Conservation (phyloP, 2,113 vertebrate genomes). For the Trachemys scripta region DNA sequence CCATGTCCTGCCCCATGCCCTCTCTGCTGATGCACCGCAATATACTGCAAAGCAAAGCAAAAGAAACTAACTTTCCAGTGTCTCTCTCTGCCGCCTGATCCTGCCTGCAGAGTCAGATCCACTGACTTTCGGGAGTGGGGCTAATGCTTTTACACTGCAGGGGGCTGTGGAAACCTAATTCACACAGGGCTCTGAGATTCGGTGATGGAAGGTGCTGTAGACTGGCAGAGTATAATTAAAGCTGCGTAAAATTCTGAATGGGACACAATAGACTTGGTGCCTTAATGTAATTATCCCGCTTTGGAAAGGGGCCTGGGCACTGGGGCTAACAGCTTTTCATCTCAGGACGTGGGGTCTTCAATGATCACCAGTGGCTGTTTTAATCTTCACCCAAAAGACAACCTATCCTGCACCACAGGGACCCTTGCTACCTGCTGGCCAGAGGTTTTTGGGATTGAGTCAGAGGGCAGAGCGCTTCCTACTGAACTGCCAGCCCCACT, state of each 20-base stretch:
- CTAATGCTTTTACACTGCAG: not conserved
- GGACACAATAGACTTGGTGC: not conserved
- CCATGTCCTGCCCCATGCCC: too few relatives aligned
- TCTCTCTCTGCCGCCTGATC: not conserved
- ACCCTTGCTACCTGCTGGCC: accelerated
- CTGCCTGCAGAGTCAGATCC: too few relatives aligned
- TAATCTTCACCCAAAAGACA: not conserved
- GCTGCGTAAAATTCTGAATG: not conserved
- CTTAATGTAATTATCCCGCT: not conserved
- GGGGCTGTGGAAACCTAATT: not conserved
- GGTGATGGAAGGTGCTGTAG: not conserved
- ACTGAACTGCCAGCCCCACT: not conserved
- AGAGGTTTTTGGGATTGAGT: not conserved
- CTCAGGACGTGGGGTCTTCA: accelerated
- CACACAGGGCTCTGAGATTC: not conserved
- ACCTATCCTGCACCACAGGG: accelerated
- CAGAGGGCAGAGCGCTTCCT: not conserved
- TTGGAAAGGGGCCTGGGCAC: not conserved
- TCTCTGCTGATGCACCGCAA: too few relatives aligned
- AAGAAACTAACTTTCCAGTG: not conserved
- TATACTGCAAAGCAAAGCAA: not conserved
- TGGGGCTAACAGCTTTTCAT: not conserved
- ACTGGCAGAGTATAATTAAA: not conserved
- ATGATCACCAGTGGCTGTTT: not conserved
- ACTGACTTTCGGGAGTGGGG: not conserved